Evolutionary conservation across 2,797 vertebrate species (phyloP).

Genomic region (Schizopygopsis malacanthus): DNA sequence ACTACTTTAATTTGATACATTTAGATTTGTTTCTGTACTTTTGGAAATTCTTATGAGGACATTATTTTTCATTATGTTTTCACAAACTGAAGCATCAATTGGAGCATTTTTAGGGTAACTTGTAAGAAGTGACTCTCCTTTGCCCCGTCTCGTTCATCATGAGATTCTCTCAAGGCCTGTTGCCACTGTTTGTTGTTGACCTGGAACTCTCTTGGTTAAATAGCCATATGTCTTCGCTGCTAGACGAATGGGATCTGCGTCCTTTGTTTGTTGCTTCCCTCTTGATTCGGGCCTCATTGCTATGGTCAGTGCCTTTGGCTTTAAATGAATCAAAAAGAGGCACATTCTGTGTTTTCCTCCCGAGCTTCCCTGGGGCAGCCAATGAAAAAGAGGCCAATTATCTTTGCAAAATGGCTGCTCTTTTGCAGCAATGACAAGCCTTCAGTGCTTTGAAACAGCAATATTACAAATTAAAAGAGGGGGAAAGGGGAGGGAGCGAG

Average conservation of each 20-base stretch:
- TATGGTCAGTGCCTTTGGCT: constrained; percentile 58
- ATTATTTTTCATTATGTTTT: neutral
- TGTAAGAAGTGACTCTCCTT: neutral
- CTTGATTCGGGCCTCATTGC: constrained; percentile 48
- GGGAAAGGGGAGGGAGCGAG: constrained; percentile 42
- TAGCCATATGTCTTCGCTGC: constrained; percentile 31
- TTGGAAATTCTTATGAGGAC: neutral
- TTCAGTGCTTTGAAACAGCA: constrained; percentile 64
- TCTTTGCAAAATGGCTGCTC: constrained; percentile 70
- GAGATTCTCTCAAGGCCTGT: neutral
- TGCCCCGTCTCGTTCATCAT: neutral
- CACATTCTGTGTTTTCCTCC: constrained; percentile 20
- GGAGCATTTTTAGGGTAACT: neutral
- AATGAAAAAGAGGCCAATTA: constrained; percentile 74
- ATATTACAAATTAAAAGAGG: constrained; percentile 62
- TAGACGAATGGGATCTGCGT: constrained; percentile 16
- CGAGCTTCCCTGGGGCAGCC: constrained; percentile 57
- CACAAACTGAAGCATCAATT: neutral
- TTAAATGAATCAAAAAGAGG: constrained; percentile 60
- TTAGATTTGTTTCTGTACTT: neutral
- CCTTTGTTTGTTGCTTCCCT: constrained; percentile 37
- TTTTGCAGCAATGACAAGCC: constrained; percentile 64
- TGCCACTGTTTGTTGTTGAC: neutral
- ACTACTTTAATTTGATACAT: neutral
- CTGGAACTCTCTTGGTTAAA: constrained; percentile 42